These are phyloP conservation scores for Phasia obesa DNA, from an alignment of 2,888 invertebrate genomes.

Conservation along the genomic window DNA sequence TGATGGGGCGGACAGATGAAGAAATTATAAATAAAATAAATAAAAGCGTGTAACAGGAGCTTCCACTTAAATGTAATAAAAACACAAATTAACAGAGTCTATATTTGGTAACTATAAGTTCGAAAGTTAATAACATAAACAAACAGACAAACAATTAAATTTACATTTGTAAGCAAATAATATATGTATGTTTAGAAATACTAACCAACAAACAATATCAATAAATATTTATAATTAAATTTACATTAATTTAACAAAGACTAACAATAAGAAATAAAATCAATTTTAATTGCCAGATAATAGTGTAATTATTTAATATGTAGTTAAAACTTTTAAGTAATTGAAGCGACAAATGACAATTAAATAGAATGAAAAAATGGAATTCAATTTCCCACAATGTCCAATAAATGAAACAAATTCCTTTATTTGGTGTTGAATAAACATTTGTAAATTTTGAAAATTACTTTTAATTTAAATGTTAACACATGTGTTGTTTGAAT, in stretches of 20 bases:
- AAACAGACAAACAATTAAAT: slow-evolving; percentile 49
- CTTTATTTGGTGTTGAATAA: neutral
- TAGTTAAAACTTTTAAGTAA: slow-evolving; percentile 14
- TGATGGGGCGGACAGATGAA: slow-evolving; percentile 27
- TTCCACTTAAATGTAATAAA: slow-evolving; percentile 77
- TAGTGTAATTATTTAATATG: slow-evolving; percentile 18
- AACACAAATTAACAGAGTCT: slow-evolving; percentile 52
- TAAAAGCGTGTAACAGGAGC: slow-evolving; percentile 80
- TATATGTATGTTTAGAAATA: slow-evolving; percentile 18
- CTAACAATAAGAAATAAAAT: slow-evolving; percentile 10
- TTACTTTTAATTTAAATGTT: slow-evolving; percentile 20
- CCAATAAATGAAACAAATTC: slow-evolving; percentile 1
- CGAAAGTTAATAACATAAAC: slow-evolving; percentile 38
- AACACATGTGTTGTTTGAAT: neutral
- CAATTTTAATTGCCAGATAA: slow-evolving; percentile 4
- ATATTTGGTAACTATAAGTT: slow-evolving; percentile 65
- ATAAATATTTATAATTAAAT: slow-evolving; percentile 25
- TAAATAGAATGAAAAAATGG: slow-evolving; percentile 43
- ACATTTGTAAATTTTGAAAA: neutral
- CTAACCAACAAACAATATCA: slow-evolving; percentile 9
- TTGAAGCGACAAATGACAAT: slow-evolving; percentile 67
- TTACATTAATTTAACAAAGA: slow-evolving; percentile 18
- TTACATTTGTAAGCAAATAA: slow-evolving; percentile 31
- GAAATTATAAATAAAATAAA: slow-evolving; percentile 49
- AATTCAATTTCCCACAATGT: slow-evolving; percentile 10